Evolutionary conservation across 1,140 invertebrate species (phyloP), one percentile per base, ranked within the genome.

Genomic region (Lordiphosa stackelbergi): DNA sequence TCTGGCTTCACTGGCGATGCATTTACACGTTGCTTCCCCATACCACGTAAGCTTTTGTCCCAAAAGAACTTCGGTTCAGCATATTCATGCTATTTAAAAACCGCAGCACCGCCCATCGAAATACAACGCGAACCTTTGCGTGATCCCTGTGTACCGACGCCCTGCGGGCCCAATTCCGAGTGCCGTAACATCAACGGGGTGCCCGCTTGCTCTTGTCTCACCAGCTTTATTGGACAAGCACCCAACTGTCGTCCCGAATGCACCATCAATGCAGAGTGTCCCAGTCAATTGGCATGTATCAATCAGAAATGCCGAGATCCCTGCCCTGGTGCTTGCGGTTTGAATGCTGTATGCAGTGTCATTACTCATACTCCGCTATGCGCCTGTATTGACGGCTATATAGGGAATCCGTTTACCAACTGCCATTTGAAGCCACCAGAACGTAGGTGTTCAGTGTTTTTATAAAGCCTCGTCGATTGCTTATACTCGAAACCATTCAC

Each of bases 181-280:
- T 96, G 95, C 87, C 91, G 91, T 47, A 91, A 92, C 47, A 88
- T 92, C 3, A 91, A 92, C 43, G 91, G 91, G 13, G 91, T 91
- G 40, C 92, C 94, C 5, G 92, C 93, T 7, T 96, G 95, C 64
- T 93, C 93, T 19, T 96, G 95, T 85, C 85, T 93, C 58, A 90
- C 92, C 0, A 93, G 92, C 55, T 95, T 93, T 71, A 90, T 95
- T 49, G 94, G 95, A 8, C 91, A 93, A 66, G 91, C 95, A 2
- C 94, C 94, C 1, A 95, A 94, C 70, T 95, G 94, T 85, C 90
- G 94, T 66, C 94, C 94, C 2, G 94, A 95, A 87, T 95, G 94
- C 86, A 91, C 92, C 2, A 94, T 94, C 59, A 95, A 95, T 73
- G 92, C 93, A 47, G 95, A 96, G 79, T 96, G 95, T 87, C 90